Evolutionary conservation across 2,888 invertebrate species (phyloP), one percentile per base, ranked within the genome.

Genomic region (Agrotis exclamationis): DNA sequence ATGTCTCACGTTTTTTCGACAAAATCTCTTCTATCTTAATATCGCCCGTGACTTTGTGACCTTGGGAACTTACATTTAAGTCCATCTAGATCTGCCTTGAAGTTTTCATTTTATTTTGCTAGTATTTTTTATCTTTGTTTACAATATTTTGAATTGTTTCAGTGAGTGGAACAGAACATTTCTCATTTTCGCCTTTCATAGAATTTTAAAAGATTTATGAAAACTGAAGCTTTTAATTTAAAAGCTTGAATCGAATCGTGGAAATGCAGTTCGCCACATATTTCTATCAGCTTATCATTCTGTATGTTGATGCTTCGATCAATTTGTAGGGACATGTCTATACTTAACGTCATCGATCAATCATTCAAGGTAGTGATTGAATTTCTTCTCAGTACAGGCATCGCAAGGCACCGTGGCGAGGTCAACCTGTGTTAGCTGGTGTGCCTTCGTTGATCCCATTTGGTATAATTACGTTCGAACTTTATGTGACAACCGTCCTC

Each of bases 401-500:
- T 88, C 89, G 84, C 88, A 84, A 85, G 85, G 83, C 82, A 78
- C 80, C 74, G 67, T 74, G 77, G 68, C 93, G 92, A 96, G 96
- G 96, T 86, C 93, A 86, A 89, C 94, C 69, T 90, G 93, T 94
- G 89, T 91, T 90, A 89, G 92, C 91, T 85, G 69, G 94, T 88
- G 89, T 90, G 87, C 96, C 96, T 96, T 96, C 95, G 87, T 80
- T 87, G 87, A 86, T 90, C 95, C 88, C 94, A 95, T 95, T 96
- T 95, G 96, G 95, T 95, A 94, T 96, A 94, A 96, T 95, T 93
- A 93, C 91, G 90, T 88, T 91, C 91, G 92, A 94, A 94, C 92
- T 93, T 93, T 92, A 92, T 89, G 87, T 88, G 84, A 84, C 82
- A 74, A 72, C 47, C 93, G 95, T 90, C 96, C 95, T 95, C 91